Conservation (phyloP, 2,797 vertebrate genomes). For the Epinephelus coioides region DNA sequence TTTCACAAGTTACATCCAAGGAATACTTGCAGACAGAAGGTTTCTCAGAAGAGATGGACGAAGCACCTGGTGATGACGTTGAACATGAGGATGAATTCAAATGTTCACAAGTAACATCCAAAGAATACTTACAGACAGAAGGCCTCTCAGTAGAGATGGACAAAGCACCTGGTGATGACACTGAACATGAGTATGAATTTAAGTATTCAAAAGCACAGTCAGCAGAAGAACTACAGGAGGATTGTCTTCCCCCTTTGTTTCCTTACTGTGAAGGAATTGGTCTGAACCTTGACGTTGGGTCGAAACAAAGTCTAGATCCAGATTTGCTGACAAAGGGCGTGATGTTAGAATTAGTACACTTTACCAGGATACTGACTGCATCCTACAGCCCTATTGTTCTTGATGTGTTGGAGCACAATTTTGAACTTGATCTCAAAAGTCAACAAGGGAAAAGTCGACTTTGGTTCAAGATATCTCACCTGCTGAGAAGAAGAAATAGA, state of each 20-base stretch:
- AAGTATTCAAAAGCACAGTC: neutral
- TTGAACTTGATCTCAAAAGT: conserved; percentile 39
- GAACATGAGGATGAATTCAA: too few relatives aligned
- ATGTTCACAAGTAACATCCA: too few relatives aligned
- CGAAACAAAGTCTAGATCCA: conserved; percentile 47
- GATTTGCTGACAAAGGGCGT: conserved; percentile 27
- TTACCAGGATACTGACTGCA: conserved; percentile 17
- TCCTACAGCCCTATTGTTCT: conserved; percentile 31
- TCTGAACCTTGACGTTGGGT: conserved; percentile 25
- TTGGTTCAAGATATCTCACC: neutral
- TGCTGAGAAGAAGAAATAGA: conserved; percentile 30
- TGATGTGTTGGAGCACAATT: conserved; percentile 46
- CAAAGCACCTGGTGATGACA: too few relatives aligned
- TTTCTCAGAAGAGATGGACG: too few relatives aligned
- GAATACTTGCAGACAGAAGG: too few relatives aligned
- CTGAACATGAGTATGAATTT: neutral
- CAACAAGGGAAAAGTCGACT: neutral
- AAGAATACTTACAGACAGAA: neutral
- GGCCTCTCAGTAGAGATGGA: conserved; percentile 5
- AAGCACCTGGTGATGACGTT: too few relatives aligned
- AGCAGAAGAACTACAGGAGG: conserved; percentile 18
- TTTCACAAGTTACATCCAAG: too few relatives aligned
- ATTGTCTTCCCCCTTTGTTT: neutral
- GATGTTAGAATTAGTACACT: conserved; percentile 46
- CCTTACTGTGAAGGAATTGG: conserved; percentile 47